Evolutionary conservation across 2,113 vertebrate genomes (phyloP), one percentile per base, ranked within the genome.

Genomic region (Girardinichthys multiradiatus): DNA sequence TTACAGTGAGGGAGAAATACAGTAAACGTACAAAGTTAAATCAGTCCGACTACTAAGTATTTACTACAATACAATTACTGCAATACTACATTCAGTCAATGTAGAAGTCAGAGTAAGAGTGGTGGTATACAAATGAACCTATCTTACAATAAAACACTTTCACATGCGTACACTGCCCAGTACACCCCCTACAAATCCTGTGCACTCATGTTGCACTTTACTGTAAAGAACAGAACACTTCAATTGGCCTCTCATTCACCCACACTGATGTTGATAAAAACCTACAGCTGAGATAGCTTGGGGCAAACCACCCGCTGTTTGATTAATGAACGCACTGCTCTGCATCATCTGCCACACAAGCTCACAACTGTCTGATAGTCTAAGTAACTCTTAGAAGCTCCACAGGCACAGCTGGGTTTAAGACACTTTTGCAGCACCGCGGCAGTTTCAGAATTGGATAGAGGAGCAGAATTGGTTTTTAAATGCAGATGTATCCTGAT

Each of bases 401-500:
- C 24, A 45, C 14, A 39, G 57, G 70, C 67, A 48, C 24, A 35
- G 30, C 27, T 59, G 35, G 26, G 45, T 26, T 68, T 62, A 74
- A 39, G 30, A 39, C 28, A 72, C 35, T 15, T 45, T 27, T n/a
- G 31, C 10, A 24, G 57, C 29, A 73, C 63, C 24, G 64, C 35
- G 27, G 28, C 19, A 42, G 30, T 42, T 39, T 35, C 9, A 61
- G 27, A 69, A 61, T 65, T 37, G 45, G 71, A 33, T 13, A 51
- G 13, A 15, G 28, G 14, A 57, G 39, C 75, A 13, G 9, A 8
- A 0, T 4, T 80, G 12, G 35, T 74, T n/a, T 82, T 76, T 64
- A 70, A 74, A 59, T 67, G 57, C 57, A 28, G 37, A 58, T 84
- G 74, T 21, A 68, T 39, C 12, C 21, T 42, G 33, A 57, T 51